These are phyloP conservation scores for Mastacembelus armatus DNA, from an alignment of 2,797 vertebrate genomes.

Conservation along the genomic window DNA sequence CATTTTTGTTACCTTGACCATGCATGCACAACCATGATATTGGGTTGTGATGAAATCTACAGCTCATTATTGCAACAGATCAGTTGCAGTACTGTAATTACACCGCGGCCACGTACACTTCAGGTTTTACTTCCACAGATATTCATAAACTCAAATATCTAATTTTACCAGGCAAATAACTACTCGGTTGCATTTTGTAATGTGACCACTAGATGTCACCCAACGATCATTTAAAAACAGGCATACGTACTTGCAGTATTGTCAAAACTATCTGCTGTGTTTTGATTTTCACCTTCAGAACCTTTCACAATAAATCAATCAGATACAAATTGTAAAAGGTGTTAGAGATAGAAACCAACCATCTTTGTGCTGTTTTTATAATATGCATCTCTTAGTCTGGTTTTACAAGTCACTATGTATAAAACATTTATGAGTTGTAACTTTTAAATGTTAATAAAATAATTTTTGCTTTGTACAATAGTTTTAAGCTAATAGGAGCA, in stretches of 20 bases:
- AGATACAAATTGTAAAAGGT: not conserved
- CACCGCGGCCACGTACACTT: not conserved
- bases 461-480: not conserved
- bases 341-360: not conserved
- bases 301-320: no score
- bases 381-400: not conserved
- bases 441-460: not conserved
- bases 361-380: not conserved
- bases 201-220: slow-evolving; percentile 64
- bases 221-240: slow-evolving; percentile 11
- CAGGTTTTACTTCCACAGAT: not conserved
- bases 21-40: no score
- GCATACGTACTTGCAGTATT: no score
- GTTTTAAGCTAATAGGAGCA: not conserved
- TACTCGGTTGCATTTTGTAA: slow-evolving; percentile 2
- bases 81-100: not conserved
- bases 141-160: not conserved
- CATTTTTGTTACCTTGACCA: no score
- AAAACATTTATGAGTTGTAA: not conserved
- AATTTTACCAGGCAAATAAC: not conserved
- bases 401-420: not conserved
- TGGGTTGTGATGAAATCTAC: slow-evolving; percentile 27
- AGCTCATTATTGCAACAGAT: not conserved
- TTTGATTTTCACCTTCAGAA: no score
- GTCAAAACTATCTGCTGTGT: no score